Conservation (phyloP, 2,888 invertebrate genomes). For the Nomada goodeniana region DNA sequence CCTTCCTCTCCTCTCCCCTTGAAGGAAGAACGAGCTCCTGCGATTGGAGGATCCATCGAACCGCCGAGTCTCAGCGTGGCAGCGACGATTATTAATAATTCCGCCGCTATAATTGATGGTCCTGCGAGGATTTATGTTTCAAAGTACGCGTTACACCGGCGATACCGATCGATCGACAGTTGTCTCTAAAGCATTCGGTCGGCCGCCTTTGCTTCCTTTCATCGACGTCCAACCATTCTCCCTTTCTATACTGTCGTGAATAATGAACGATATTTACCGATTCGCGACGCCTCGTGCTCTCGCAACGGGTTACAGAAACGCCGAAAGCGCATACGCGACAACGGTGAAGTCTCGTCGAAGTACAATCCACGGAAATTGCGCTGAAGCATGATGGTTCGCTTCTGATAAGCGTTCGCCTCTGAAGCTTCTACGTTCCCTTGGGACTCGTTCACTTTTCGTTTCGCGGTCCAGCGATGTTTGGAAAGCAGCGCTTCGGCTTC, state of each 20-base stretch:
- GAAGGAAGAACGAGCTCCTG: constrained; percentile 30
- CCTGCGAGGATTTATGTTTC: constrained; percentile 42
- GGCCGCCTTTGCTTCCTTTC: constrained; percentile 18
- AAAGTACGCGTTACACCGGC: constrained; percentile 29
- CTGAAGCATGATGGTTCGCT: not conserved
- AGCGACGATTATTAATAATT: constrained; percentile 72
- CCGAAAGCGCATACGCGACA: too few species aligned
- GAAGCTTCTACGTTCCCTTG: too few species aligned
- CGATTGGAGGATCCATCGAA: constrained; percentile 63
- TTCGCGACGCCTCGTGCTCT: constrained; percentile 1
- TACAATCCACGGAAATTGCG: not conserved
- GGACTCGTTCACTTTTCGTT: too few species aligned
- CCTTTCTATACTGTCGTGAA: not conserved
- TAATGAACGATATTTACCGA: constrained; percentile 18
- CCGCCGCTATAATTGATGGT: constrained; percentile 57
- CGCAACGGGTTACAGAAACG: not conserved
- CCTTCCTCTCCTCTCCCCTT: not conserved
- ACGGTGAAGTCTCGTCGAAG: not conserved
- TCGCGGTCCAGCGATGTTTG: too few species aligned
- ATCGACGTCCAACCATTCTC: constrained; percentile 19
- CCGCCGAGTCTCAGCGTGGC: constrained; percentile 39
- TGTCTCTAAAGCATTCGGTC: constrained; percentile 27
- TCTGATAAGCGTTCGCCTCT: not conserved
- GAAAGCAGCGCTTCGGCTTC: too few species aligned
- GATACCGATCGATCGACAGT: constrained; percentile 53